Conservation (phyloP, 2,113 vertebrate genomes). For the Garra rufa region DNA sequence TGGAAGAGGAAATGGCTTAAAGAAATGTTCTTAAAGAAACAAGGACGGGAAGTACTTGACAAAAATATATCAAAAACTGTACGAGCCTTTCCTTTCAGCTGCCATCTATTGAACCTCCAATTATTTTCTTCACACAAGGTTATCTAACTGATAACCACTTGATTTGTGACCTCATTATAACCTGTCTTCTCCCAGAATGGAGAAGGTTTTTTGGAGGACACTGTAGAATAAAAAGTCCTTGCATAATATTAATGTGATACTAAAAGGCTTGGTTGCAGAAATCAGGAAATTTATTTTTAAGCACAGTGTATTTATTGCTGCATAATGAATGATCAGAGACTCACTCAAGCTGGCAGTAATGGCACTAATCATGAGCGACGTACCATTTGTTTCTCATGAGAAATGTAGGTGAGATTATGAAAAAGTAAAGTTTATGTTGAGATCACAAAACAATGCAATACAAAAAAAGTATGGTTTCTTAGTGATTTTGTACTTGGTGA, state of each 20-base stretch:
- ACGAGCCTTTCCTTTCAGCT: background rate
- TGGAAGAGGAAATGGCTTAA: slow-evolving; percentile 29
- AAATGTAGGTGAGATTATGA: background rate
- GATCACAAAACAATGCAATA: background rate
- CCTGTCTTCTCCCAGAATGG: background rate
- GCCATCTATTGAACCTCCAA: background rate
- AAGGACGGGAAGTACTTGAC: background rate
- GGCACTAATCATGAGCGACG: background rate
- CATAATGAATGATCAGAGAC: background rate
- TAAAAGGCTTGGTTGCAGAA: background rate
- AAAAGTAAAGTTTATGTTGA: background rate
- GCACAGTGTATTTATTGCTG: background rate
- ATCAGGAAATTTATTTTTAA: background rate
- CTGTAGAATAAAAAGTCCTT: background rate
- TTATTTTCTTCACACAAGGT: background rate
- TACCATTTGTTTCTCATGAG: background rate
- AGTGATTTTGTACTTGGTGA: background rate
- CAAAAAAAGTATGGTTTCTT: background rate
- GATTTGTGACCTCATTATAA: background rate
- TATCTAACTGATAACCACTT: slow-evolving; percentile 22
- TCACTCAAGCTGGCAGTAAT: background rate
- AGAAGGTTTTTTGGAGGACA: background rate
- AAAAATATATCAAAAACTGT: background rate
- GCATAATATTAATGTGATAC: background rate
- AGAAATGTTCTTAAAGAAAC: slow-evolving; percentile 48